Conservation (phyloP, 2,797 vertebrate species). For the Crypturellus tataupa region DNA sequence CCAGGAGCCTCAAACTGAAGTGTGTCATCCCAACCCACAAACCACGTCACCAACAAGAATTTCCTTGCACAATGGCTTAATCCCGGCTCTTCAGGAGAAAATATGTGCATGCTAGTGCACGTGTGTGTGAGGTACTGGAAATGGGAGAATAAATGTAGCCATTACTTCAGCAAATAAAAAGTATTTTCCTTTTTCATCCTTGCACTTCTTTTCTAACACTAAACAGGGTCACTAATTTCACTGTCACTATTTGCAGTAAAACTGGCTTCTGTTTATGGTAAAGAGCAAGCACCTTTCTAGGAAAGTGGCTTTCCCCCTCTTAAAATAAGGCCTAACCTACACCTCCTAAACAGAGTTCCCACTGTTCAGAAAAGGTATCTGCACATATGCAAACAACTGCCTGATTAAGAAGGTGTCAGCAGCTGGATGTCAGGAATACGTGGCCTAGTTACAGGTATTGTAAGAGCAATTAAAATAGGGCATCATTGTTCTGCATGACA, state of each 20-base stretch:
- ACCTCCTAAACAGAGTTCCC: neutral
- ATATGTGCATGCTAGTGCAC: fast-evolving
- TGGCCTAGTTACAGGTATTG: neutral
- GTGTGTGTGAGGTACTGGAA: neutral
- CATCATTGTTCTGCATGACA: neutral
- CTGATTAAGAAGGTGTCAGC: neutral
- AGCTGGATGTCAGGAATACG: neutral
- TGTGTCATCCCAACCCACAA: neutral
- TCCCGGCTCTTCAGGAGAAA: neutral
- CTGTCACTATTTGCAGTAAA: neutral
- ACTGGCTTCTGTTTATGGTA: neutral
- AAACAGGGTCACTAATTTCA: neutral
- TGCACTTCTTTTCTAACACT: neutral
- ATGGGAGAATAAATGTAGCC: neutral
- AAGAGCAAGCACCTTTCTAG: neutral
- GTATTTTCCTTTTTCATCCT: neutral
- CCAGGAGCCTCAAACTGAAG: fast-evolving
- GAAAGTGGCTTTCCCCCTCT: neutral
- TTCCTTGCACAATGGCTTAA: neutral
- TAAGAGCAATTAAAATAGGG: slow-evolving; percentile 39
- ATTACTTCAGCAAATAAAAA: neutral
- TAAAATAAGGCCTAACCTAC: neutral
- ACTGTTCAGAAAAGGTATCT: neutral
- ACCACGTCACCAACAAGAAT: neutral
- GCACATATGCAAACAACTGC: neutral